Base-by-base conservation (phyloP, 2,797 vertebrate genomes). In the Basileuterus tristriatus region DNA sequence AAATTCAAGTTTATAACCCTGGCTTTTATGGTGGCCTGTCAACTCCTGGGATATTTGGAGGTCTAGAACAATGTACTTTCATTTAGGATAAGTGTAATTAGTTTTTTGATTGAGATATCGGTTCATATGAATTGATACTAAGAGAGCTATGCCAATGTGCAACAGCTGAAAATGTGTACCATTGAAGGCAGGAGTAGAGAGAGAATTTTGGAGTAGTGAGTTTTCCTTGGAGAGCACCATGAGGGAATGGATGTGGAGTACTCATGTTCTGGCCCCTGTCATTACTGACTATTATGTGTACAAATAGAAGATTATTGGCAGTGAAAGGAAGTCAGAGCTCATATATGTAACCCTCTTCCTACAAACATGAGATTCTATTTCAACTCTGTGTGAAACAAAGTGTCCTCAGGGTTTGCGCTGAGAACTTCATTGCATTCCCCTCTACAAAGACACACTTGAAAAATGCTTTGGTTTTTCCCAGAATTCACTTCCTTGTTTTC, bases 1-100 rank as follows among this genome's bases (percentile, higher is more conserved):
- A 87, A 89, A 91, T 78, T 86, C 62, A 71, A 44, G 62, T 89
- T 93, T 93, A 78, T 76, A 89, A 85, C 65, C 76, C 63, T 78
- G 71, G 55, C 12, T 85, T 93, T 91, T 93, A 59, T 65, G 17
- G 29, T 85, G 71, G 41, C 46, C 65, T 69, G 7, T 89, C 62
- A 77, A 8, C 36, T 85, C 70, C 64, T 75, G 36, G 5, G 46
- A 85, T 62, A 52, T 80, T 80, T 87, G 39, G 39, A 83, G 77
- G 43, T 83, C 75, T 92, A 65, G 75, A 67, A 74, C 21, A 49
- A 68, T 65, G 8, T 64, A 21, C 13, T 89, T n/a, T 23, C 19
- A 55, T 72, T 93, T 81, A 69, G 30, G 49, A 60, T 60, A 69
- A 76, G 65, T 76, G 41, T 63, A 67, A 52, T 76, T 82, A 78